Percentiles rank a stretch among this genome's conserved stretches.
Conservation (phyloP, 2,797 vertebrate species). For the Eremophila alpestris region DNA sequence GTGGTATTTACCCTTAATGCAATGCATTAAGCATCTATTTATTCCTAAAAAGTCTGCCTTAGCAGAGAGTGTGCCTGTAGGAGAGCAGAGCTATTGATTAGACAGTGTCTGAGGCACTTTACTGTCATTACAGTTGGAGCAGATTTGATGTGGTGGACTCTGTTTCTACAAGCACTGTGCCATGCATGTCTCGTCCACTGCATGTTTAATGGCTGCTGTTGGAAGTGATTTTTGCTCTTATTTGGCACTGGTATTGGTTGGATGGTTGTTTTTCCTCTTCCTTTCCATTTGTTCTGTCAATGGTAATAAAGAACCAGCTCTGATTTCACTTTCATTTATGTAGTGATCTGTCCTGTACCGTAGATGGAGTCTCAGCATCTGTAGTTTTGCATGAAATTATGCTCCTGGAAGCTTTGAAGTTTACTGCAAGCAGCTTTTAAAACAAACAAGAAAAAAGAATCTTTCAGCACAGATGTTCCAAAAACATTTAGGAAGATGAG, state of each 20-base stretch:
- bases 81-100: slow-evolving; percentile 41
- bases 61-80: neutral
- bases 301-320: neutral
- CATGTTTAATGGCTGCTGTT: neutral
- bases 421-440: neutral
- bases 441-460: neutral
- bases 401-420: neutral
- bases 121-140: neutral
- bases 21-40: slow-evolving; percentile 38
- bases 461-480: neutral
- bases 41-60: slow-evolving; percentile 5
- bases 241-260: neutral
- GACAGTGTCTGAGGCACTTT: slow-evolving; percentile 4
- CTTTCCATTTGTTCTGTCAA: neutral
- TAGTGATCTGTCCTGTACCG: accelerated
- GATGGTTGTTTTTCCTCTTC: neutral
- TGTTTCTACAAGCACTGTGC: neutral
- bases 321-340: neutral
- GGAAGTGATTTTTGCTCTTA: slow-evolving; percentile 3
- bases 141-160: neutral
- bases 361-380: neutral
- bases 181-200: neutral
- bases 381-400: neutral
- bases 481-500: neutral
- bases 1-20: slow-evolving; percentile 36